A percentile compares a stretch with the other conserved stretches of the same genome.
phyloP scores from a whole-genome alignment of 1,140 invertebrate species.

The Acromyrmex heyeri region DNA sequence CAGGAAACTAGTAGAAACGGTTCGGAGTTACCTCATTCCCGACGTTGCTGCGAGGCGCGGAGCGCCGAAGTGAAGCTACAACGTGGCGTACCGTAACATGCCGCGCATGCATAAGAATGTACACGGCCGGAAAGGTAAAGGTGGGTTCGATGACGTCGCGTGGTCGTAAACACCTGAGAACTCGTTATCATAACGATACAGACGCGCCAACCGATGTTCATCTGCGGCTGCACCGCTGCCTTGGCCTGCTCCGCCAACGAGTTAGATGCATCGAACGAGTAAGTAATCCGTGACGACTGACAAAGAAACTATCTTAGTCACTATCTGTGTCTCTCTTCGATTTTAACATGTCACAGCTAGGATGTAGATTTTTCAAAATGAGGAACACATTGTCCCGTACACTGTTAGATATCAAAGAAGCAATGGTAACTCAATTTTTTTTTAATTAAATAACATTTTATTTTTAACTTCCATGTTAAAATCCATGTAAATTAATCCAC shows the following conservation, averaged over 20 bases:
- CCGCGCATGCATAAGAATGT: slow-evolving; percentile 38
- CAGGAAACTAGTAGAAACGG: neutral
- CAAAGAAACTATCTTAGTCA: slow-evolving; percentile 7
- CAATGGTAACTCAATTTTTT: no score
- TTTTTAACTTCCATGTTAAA: no score
- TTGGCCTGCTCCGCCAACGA: slow-evolving; percentile 17
- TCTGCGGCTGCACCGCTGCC: neutral
- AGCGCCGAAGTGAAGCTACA: slow-evolving; percentile 43
- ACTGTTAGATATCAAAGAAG: no score
- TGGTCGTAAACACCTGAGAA: slow-evolving; percentile 69
- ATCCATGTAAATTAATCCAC: no score
- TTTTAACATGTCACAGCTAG: neutral
- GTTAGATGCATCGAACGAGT: slow-evolving; percentile 50
- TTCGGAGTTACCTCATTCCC: slow-evolving; percentile 26
- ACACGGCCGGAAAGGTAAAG: slow-evolving; percentile 61
- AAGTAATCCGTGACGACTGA: slow-evolving; percentile 10
- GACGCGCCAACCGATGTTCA: slow-evolving; percentile 50
- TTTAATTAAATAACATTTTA: no score
- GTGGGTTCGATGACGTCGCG: slow-evolving; percentile 68
- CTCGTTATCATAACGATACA: slow-evolving; percentile 57
- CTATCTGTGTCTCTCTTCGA: neutral
- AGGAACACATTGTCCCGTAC: neutral
- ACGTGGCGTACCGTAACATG: slow-evolving; percentile 46
- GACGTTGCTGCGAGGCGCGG: slow-evolving; percentile 46
- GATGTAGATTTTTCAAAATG: neutral